Percentiles rank a stretch among this genome's conserved stretches.
Conservation (phyloP, 2,113 vertebrate species). For the Sylvietta virens region DNA sequence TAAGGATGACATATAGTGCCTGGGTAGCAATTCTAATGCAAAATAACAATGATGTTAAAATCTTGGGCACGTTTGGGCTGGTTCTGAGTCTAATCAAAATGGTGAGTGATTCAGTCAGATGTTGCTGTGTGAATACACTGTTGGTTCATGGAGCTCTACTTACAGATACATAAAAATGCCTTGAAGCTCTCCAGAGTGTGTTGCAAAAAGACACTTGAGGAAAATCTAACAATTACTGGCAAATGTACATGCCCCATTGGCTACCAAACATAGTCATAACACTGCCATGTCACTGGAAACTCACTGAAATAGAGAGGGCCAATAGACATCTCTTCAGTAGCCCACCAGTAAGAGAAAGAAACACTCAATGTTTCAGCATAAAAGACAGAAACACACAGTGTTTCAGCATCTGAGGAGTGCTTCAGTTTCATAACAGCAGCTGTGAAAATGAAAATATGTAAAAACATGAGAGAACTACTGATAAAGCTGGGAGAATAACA, state of each 20-base stretch:
- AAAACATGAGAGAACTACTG: neutral
- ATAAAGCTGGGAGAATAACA: neutral
- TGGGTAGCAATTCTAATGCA: neutral
- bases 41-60: neutral
- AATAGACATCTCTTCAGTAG: neutral
- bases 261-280: neutral
- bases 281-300: neutral
- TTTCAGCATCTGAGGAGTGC: neutral
- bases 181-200: neutral
- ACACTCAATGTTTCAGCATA: neutral
- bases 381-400: neutral
- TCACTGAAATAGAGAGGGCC: neutral
- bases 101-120: neutral
- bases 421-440: neutral
- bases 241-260: neutral
- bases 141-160: neutral
- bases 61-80: neutral
- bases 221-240: neutral
- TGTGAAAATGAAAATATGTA: neutral
- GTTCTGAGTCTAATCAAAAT: neutral
- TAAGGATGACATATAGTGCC: neutral
- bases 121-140: neutral
- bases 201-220: neutral
- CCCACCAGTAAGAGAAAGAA: neutral
- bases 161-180: neutral